Percentiles rank a stretch among this genome's conserved stretches.
These are phyloP conservation scores for Parus major DNA, from an alignment of 2,113 vertebrate genomes.

Conservation along the genomic window DNA sequence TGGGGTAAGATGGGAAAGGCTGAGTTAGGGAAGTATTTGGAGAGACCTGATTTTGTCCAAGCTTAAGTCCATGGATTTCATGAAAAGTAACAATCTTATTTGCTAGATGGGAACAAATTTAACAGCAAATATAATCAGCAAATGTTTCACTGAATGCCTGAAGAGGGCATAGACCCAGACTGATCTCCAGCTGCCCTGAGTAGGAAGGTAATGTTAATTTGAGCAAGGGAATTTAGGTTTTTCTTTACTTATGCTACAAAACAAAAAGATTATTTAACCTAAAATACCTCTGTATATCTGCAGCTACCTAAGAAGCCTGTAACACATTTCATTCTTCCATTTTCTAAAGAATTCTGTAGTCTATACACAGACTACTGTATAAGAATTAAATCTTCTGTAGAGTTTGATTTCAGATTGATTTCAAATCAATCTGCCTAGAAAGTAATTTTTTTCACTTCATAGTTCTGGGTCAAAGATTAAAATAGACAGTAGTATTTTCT, in stretches of 20 bases:
- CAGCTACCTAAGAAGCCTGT: not conserved
- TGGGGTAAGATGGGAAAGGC: not conserved
- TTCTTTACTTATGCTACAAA: not conserved
- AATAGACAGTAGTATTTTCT: not conserved
- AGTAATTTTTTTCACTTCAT: not conserved
- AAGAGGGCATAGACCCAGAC: not conserved
- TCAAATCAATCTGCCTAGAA: not conserved
- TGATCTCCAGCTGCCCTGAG: not conserved
- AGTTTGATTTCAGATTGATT: not conserved
- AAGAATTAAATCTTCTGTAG: not conserved
- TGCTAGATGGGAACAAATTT: not conserved
- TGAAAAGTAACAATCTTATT: not conserved
- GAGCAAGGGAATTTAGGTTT: not conserved
- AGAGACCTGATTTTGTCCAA: not conserved
- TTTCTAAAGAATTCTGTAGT: not conserved
- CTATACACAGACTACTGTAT: not conserved
- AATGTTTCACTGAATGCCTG: not conserved
- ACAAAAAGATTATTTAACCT: not conserved
- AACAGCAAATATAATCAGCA: not conserved
- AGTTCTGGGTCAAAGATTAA: not conserved
- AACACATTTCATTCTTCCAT: not conserved
- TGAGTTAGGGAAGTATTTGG: not conserved
- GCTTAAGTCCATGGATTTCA: not conserved
- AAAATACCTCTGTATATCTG: not conserved
- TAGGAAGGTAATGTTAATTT: not conserved